Base-by-base conservation (phyloP, 2,113 vertebrate species). In the Numida meleagris region DNA sequence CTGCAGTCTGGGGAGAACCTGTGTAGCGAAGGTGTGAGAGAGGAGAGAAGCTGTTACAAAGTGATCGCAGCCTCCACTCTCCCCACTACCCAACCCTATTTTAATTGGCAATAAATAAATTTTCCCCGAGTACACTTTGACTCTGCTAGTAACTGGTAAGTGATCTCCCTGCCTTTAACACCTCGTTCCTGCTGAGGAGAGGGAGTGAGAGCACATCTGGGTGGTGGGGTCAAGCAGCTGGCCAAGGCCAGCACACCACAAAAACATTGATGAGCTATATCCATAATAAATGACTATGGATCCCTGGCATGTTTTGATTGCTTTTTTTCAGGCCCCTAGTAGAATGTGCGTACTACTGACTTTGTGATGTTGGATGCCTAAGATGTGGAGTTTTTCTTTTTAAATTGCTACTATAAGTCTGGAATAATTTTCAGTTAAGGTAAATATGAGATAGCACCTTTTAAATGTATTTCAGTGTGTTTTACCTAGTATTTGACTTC, bases 1-100 rank as follows among this genome's bases (percentile, higher is more conserved):
- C 9, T 4, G 3, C 6, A 45, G 27, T 12, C 40, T 3, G 1
- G 38, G 38, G 19, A 34, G 34, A 59, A 40, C 9, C 15, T 18
- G 3, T 0, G 0, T 4, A 40, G 27, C 27, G 7, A 7, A 62
- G 11, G 50, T 53, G 23, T 14, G 42, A 12, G 12, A 50, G 45
- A 45, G 24, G 45, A 51, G 34, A 36, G 23, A 16, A 70, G 14
- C 25, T 72, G 48, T 34, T 40, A 59, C 0, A 4, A 23, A 4
- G 19, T 21, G 36, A 51, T 23, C 21, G 15, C 21, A 59, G 31
- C 17, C 4, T 9, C 5, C 0, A 0, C 31, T 9, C 23, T 50
- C 50, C 10, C 78, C 10, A 9, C 8, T n/a, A 6, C 31, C 31
- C 17, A 40, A 40, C 58, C 12, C 7, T 51, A 34, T 9, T 84